Evolutionary conservation across 2,888 invertebrate species (phyloP).

Genomic region (Cephus nigrinus): DNA sequence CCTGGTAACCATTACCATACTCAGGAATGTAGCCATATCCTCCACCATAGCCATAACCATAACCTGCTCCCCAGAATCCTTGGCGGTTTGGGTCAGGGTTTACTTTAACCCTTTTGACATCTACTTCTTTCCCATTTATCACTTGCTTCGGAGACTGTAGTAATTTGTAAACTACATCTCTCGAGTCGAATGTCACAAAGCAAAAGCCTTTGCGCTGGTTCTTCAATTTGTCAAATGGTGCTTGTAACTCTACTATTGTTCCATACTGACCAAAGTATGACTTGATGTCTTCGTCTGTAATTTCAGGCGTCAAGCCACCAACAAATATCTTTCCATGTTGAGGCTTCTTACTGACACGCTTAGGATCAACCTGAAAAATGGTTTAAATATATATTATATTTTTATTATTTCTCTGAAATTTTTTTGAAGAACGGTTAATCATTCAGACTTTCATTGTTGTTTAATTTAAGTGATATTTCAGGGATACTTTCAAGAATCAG

Average conservation of each 20-base stretch:
- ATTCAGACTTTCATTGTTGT: background rate
- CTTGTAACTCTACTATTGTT: constrained; percentile 72
- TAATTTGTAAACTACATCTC: constrained; percentile 71
- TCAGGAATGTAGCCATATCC: constrained; percentile 62
- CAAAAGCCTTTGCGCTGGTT: constrained; percentile 74
- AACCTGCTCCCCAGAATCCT: constrained; percentile 61
- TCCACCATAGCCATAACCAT: constrained; percentile 54
- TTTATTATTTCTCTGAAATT: background rate
- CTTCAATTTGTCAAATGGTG: constrained; percentile 75
- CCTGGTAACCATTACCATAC: constrained; percentile 59
- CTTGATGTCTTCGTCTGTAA: constrained; percentile 72
- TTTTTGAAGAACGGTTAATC: background rate
- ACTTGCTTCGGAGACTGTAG: constrained; percentile 71
- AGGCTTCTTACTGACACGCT: constrained; percentile 74
- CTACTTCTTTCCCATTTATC: constrained; percentile 72
- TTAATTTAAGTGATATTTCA: background rate
- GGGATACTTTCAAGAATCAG: background rate
- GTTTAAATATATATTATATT: background rate
- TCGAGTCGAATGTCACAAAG: constrained; percentile 76
- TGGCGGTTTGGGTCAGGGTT: constrained; percentile 66
- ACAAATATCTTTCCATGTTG: constrained; percentile 75
- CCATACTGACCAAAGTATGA: constrained; percentile 73
- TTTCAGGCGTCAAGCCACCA: constrained; percentile 73
- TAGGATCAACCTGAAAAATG: constrained; percentile 70
- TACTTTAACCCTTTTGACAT: constrained; percentile 70